phyloP scores from a whole-genome alignment of 1,140 invertebrate genomes.

The Saxidomus purpurata region DNA sequence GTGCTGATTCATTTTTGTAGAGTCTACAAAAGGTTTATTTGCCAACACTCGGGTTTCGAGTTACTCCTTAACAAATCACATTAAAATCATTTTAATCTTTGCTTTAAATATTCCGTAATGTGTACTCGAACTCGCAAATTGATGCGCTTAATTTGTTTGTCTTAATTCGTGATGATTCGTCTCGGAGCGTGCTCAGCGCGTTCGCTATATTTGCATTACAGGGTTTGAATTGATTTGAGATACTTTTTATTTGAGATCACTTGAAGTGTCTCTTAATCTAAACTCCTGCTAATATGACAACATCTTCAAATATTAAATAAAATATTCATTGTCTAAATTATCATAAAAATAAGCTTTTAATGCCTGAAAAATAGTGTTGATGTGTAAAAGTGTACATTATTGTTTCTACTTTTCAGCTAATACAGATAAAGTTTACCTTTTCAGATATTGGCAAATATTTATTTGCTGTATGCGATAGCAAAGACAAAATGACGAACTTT shows the following conservation, averaged over 20 bases:
- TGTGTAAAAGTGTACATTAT: too few species aligned
- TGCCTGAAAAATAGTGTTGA: too few species aligned
- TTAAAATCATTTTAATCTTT: constrained; percentile 12
- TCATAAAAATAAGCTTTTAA: too few species aligned
- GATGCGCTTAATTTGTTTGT: neutral
- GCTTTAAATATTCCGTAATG: neutral
- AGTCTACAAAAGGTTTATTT: constrained; percentile 13
- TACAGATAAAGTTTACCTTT: too few species aligned
- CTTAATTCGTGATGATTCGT: neutral
- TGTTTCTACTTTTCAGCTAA: too few species aligned
- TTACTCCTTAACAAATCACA: constrained; percentile 32
- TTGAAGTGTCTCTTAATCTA: neutral
- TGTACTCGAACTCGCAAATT: neutral
- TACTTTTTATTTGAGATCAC: constrained; percentile 2
- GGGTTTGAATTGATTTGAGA: neutral
- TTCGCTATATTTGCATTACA: neutral
- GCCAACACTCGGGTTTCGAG: neutral
- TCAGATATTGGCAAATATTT: too few species aligned
- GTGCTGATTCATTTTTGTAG: neutral
- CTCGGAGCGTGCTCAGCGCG: neutral
- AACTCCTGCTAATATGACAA: neutral
- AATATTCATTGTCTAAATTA: too few species aligned
- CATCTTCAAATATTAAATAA: neutral
- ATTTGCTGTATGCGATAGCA: too few species aligned
- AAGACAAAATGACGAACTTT: too few species aligned